Conservation (phyloP, 2,888 invertebrate genomes). For the Drosophila birchii region DNA sequence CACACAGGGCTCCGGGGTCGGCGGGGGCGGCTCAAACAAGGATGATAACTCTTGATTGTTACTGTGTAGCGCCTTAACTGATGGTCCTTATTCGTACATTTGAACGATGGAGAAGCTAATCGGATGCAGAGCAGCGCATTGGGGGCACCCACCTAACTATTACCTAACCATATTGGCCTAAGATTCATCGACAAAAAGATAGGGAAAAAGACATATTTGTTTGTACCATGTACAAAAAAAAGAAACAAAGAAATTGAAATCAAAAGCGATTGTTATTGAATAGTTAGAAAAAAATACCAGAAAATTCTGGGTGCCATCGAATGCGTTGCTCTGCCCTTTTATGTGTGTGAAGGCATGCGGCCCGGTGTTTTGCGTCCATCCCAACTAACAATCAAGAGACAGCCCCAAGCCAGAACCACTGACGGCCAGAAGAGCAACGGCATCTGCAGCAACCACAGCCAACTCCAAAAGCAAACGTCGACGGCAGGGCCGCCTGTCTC, state of each 20-base stretch:
- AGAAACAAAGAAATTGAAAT: slow-evolving; percentile 29
- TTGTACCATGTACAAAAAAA: slow-evolving; percentile 36
- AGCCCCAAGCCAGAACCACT: slow-evolving; percentile 31
- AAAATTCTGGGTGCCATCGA: slow-evolving; percentile 45
- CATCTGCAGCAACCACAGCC: slow-evolving; percentile 16
- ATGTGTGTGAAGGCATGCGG: slow-evolving; percentile 80
- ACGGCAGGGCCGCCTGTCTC: slow-evolving; percentile 56
- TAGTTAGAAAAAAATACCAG: slow-evolving; percentile 23
- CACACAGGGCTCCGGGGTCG: slow-evolving; percentile 87
- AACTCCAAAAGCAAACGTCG: slow-evolving; percentile 16
- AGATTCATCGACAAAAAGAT: slow-evolving; percentile 48
- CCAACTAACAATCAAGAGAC: slow-evolving; percentile 73
- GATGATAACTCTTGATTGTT: slow-evolving; percentile 99
- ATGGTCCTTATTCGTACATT: slow-evolving; percentile 93
- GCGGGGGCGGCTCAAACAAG: slow-evolving; percentile 90
- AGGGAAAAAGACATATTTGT: slow-evolving; percentile 32
- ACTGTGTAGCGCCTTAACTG: slow-evolving; percentile 99
- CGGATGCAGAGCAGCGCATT: slow-evolving; percentile 84
- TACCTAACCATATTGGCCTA: slow-evolving; percentile 65
- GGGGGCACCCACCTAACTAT: slow-evolving; percentile 67
- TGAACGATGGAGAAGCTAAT: slow-evolving; percentile 85
- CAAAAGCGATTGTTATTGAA: slow-evolving; percentile 38
- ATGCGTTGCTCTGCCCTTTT: slow-evolving; percentile 83
- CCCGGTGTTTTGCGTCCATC: slow-evolving; percentile 50
- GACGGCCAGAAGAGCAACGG: slow-evolving; percentile 16